These are phyloP conservation scores for Elanoides forficatus DNA, from an alignment of 2,113 vertebrate genomes.

Conservation along the genomic window DNA sequence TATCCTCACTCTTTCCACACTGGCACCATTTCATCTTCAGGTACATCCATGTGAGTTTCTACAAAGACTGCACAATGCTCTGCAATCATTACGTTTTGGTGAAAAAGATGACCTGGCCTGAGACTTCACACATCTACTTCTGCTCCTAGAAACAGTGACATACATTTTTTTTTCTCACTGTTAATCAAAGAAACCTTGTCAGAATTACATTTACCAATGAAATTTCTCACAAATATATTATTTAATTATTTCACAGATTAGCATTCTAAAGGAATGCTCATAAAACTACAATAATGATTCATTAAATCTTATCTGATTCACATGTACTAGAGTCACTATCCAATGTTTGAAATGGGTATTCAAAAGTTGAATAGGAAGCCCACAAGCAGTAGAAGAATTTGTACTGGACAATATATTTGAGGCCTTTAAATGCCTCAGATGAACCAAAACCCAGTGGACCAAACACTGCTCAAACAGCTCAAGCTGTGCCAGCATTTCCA, in stretches of 20 bases:
- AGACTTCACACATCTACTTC: background rate
- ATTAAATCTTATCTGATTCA: conserved; percentile 71
- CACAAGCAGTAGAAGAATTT: background rate
- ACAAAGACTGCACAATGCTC: background rate
- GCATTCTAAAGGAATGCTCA: background rate
- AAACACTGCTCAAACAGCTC: background rate
- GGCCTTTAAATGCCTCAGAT: background rate
- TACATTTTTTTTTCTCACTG: background rate
- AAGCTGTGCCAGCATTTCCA: background rate
- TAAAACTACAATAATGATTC: conserved; percentile 32
- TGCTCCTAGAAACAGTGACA: background rate
- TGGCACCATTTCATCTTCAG: background rate
- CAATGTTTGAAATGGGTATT: background rate
- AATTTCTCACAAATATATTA: background rate
- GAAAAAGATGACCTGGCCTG: background rate
- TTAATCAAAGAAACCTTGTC: background rate
- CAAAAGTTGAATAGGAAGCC: background rate
- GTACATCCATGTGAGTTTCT: background rate
- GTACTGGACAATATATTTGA: background rate
- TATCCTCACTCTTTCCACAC: background rate
- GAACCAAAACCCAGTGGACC: background rate
- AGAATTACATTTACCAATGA: background rate
- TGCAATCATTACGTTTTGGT: background rate
- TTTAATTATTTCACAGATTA: background rate
- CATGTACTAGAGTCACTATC: conserved; percentile 29